Conservation (phyloP, 2,888 invertebrate genomes). For the Latrodectus hesperus region DNA sequence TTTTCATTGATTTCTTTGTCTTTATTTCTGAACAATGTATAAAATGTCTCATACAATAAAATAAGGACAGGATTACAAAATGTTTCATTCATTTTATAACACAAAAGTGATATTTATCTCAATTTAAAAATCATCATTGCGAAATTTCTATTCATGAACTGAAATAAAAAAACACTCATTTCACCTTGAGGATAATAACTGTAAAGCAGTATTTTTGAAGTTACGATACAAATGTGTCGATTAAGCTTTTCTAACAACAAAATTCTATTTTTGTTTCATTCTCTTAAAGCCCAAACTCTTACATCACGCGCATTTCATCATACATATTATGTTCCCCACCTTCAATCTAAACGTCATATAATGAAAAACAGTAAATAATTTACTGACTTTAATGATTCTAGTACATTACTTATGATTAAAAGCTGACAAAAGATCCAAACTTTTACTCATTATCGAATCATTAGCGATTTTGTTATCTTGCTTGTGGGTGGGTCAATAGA, state of each 20-base stretch:
- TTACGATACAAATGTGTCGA: background rate
- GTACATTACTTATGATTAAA: conserved; percentile 5
- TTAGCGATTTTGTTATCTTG: background rate
- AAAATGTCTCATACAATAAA: no score
- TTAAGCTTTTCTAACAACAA: background rate
- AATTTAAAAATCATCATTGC: no score
- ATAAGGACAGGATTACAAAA: no score
- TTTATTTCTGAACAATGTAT: no score
- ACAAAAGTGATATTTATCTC: no score
- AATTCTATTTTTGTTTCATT: background rate
- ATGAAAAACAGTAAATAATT: conserved; percentile 3
- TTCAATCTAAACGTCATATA: background rate
- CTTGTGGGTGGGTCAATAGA: background rate
- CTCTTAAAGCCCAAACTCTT: background rate
- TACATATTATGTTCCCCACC: background rate
- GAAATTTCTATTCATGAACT: no score
- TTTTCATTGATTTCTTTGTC: no score
- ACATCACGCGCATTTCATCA: background rate
- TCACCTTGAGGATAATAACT: no score
- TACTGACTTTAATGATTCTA: background rate
- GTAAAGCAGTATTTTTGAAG: background rate
- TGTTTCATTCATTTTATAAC: no score
- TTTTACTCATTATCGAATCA: conserved; percentile 5
- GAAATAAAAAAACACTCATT: no score
- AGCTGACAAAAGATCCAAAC: background rate